phyloP scores from a whole-genome alignment of 2,888 invertebrate genomes.

The Bibio marci region DNA sequence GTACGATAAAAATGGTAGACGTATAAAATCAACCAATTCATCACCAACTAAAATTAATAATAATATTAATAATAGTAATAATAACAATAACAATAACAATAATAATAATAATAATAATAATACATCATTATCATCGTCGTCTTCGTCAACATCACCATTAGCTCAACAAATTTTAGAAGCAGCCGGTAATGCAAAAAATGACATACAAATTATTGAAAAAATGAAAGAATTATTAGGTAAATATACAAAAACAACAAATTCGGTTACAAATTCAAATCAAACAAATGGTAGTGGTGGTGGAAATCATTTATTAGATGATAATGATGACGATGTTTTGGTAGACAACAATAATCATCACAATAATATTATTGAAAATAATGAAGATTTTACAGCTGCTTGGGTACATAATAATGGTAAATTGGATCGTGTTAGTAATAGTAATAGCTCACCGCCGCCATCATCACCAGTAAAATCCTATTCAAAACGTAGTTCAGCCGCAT shows the following conservation, averaged over 20 bases:
- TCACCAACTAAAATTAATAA: conserved; percentile 20
- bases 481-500: conserved; percentile 22
- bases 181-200: conserved; percentile 52
- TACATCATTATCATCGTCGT: conserved; percentile 37
- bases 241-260: conserved; percentile 26
- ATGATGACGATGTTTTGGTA: not conserved
- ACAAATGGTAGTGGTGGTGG: conserved; percentile 1
- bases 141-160: conserved; percentile 37
- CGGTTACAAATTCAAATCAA: no score
- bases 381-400: conserved; percentile 55
- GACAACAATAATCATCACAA: not conserved
- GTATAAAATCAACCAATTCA: conserved; percentile 26
- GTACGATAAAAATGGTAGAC: conserved; percentile 32
- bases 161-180: conserved; percentile 54
- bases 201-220: conserved; percentile 53
- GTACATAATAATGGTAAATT: conserved; percentile 52
- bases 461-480: conserved; percentile 20
- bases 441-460: conserved; percentile 15
- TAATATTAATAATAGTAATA: no score
- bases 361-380: conserved; percentile 35
- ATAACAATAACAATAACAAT: conserved; percentile 34
- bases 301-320: no score
- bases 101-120: no score
- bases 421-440: conserved; percentile 37
- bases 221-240: conserved; percentile 51